Base-by-base conservation (phyloP, 2,797 vertebrate species). In the Leucoraja ocellata region DNA sequence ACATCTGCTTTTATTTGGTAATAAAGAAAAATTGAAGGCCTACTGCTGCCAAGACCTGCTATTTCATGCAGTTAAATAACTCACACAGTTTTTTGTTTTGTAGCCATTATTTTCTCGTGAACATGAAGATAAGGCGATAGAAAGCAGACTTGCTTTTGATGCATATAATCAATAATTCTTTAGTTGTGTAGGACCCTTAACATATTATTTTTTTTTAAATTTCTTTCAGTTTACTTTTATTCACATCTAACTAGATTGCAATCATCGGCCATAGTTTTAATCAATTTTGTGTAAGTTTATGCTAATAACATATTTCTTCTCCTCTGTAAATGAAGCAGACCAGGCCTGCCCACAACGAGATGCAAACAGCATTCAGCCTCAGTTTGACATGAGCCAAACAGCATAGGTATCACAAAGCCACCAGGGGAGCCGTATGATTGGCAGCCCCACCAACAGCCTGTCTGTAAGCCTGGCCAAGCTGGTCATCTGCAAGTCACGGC, bases 21-120 rank as follows among this genome's bases (percentile, higher is more conserved):
- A 32, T 74, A 54, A 91, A 74, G n/a, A 73, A 73, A 91, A 91
- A 91, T 91, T 63, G 63, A 91, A 91, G 65, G 39, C 32, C 58
- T 71, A 46, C 32, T 91, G 18, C 21, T 91, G 90, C 90, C 90
- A 91, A 91, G 65, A 46, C 32, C 54, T 65, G 71, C 71, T 71
- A 65, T 91, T 74, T 91, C 68, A 74, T 91, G 32, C 68, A 13
- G 36, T 91, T 74, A 74, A 91, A 36, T 74, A 91, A 74, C 68
- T 91, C 39, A 74, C 68, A 71, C 68, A 46, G 90, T 91, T 39
- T 71, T 74, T 74, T 46, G 90, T 25, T 91, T 91, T 91, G 88
- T 91, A 28, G 36, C 88, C 88, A 91, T 91, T 54, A 32, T 91
- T 73, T 36, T 36, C 36, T 74, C 46, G 71, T 39, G 73, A 65